Evolutionary conservation across 2,797 vertebrate genomes (phyloP).

Genomic region (Diglossa cyanea): DNA sequence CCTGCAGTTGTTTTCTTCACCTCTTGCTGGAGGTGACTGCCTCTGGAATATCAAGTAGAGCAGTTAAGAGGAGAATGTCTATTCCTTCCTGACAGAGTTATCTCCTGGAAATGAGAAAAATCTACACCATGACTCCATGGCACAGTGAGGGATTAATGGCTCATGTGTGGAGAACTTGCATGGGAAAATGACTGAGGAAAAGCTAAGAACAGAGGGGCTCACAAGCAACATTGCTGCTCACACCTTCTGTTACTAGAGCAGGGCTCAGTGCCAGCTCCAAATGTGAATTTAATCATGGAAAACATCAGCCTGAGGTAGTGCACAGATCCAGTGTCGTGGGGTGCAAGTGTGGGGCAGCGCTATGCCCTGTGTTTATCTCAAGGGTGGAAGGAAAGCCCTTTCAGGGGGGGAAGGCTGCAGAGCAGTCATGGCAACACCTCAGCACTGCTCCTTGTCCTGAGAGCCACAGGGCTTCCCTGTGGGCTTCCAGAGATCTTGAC

Average conservation of each 20-base stretch:
- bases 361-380: background rate
- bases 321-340: fast-evolving
- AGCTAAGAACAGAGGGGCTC: background rate
- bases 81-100: background rate
- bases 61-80: background rate
- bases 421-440: background rate
- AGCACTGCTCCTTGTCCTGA: background rate
- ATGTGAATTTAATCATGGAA: background rate
- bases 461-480: background rate
- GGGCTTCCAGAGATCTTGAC: background rate
- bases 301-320: background rate
- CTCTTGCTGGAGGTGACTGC: background rate
- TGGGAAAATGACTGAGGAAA: background rate
- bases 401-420: background rate
- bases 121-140: background rate
- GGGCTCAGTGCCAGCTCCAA: background rate
- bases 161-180: background rate
- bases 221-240: background rate
- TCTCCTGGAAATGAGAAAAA: background rate
- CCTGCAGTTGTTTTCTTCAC: background rate
- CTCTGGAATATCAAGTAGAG: background rate
- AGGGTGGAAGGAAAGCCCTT: background rate
- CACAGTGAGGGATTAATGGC: fast-evolving
- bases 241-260: background rate
- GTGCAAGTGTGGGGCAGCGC: fast-evolving